These are phyloP conservation scores for Austrofundulus limnaeus DNA, from an alignment of 2,113 vertebrate genomes.

Conservation along the genomic window DNA sequence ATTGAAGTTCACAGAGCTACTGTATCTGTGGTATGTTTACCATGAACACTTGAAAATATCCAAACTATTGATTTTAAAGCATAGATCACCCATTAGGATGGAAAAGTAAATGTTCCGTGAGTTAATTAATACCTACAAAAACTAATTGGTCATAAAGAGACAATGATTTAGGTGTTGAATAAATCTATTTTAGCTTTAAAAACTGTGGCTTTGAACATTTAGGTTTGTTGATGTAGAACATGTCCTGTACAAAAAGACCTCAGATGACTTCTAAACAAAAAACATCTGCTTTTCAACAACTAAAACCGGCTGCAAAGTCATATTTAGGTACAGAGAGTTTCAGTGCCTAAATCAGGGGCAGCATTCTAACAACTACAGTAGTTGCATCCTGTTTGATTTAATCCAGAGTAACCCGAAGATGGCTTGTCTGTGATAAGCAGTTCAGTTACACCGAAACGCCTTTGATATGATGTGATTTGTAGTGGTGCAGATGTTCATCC, in stretches of 20 bases:
- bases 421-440: background rate
- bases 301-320: background rate
- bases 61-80: no score
- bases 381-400: background rate
- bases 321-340: background rate
- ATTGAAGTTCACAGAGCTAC: no score
- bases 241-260: no score
- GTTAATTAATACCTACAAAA: no score
- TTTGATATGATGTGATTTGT: constrained; percentile 30
- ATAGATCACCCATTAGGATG: no score
- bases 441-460: constrained; percentile 5
- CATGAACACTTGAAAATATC: no score
- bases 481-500: constrained; percentile 27
- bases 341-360: background rate
- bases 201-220: background rate
- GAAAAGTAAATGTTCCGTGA: no score
- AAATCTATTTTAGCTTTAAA: background rate
- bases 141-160: no score
- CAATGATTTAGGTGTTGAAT: no score
- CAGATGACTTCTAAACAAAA: background rate
- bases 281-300: background rate
- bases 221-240: background rate
- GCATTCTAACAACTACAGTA: background rate
- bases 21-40: no score
- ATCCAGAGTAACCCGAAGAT: background rate